Evolutionary conservation across 2,113 vertebrate genomes (phyloP).

Genomic region (Columbina picui): DNA sequence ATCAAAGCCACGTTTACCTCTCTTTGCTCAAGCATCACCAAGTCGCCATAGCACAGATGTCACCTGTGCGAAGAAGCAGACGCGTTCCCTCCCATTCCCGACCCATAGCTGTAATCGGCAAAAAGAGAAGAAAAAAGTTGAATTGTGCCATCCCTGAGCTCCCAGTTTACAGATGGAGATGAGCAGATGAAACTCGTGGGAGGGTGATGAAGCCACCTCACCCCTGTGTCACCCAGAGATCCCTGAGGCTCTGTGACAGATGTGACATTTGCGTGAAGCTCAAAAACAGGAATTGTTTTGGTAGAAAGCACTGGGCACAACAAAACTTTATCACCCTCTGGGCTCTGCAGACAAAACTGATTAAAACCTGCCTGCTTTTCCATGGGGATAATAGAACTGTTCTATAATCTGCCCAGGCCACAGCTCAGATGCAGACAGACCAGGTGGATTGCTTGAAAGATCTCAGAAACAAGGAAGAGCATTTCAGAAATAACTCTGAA

Average conservation of each 20-base stretch:
- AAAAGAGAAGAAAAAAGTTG: not conserved
- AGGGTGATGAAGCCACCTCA: not conserved
- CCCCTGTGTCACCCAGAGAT: not conserved
- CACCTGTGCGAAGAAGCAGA: too few species aligned
- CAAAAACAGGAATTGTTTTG: not conserved
- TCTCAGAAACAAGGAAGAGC: not conserved
- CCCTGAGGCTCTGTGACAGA: rapidly evolving
- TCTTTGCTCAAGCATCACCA: not conserved
- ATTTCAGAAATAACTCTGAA: not conserved
- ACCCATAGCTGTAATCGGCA: not conserved
- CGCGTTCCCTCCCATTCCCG: not conserved
- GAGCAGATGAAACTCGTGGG: too few species aligned
- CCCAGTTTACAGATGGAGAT: not conserved
- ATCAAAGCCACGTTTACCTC: not conserved
- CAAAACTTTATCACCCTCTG: not conserved
- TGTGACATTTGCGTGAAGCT: not conserved
- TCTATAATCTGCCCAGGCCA: too few species aligned
- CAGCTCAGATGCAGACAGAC: rapidly evolving
- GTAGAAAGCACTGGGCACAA: not conserved
- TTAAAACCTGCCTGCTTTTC: not conserved
- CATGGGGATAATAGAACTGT: not conserved
- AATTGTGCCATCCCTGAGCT: not conserved
- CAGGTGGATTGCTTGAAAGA: not conserved
- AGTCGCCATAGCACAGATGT: not conserved
- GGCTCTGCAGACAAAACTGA: not conserved